These are phyloP conservation scores for Thyatira batis DNA, from an alignment of 2,888 invertebrate species.

Conservation along the genomic window DNA sequence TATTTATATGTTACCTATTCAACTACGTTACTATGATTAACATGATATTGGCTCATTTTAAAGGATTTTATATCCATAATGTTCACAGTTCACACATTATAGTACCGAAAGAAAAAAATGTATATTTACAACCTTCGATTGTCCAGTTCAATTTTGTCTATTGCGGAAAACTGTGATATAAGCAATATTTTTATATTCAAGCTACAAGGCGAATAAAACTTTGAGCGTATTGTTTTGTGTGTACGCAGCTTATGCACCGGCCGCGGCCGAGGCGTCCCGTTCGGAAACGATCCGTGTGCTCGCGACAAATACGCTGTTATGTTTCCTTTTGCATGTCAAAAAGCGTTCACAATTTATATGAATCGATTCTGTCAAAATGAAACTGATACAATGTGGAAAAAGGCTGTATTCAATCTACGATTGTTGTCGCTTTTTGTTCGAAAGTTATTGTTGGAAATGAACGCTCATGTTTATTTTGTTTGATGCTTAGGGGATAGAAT, in stretches of 20 bases:
- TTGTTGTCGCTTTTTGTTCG: slow-evolving; percentile 34
- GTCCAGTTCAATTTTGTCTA: no score
- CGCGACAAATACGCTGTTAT: slow-evolving; percentile 63
- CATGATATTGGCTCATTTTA: no score
- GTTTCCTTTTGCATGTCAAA: slow-evolving; percentile 74
- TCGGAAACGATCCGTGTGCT: slow-evolving; percentile 39
- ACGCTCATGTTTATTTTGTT: background rate
- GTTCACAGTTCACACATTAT: no score
- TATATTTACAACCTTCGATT: no score
- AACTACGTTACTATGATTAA: no score
- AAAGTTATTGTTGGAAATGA: background rate
- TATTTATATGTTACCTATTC: no score
- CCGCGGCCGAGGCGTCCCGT: slow-evolving; percentile 17
- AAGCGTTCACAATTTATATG: slow-evolving; percentile 63
- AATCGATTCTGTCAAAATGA: slow-evolving; percentile 66
- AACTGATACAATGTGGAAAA: slow-evolving; percentile 59
- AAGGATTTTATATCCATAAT: no score
- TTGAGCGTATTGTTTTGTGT: slow-evolving; percentile 17
- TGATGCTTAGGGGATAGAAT: background rate
- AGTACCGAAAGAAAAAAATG: no score
- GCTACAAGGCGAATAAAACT: background rate
- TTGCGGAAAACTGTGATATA: no score
- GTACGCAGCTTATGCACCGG: slow-evolving; percentile 17
- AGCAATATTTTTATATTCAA: background rate
- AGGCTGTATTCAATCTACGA: slow-evolving; percentile 51